Evolutionary conservation across 1,140 invertebrate genomes (phyloP).

Genomic region (Leptopilina clavipes): DNA sequence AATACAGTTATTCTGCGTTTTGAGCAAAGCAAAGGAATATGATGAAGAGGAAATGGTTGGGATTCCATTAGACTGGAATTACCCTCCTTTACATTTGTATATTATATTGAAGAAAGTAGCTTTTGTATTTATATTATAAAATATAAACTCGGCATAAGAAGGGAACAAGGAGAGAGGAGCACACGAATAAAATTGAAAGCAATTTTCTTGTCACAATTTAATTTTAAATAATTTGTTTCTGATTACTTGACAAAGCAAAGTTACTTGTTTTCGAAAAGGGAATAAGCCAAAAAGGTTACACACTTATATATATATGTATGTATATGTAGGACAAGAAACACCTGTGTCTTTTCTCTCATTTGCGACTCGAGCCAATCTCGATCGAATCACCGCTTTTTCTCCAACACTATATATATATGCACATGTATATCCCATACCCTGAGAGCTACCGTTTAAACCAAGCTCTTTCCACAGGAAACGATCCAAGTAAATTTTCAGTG

Average conservation of each 20-base stretch:
- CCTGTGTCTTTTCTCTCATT: conserved; percentile 51
- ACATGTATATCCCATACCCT: conserved; percentile 40
- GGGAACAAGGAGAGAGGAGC: neutral
- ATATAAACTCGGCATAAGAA: neutral
- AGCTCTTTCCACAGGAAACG: conserved; percentile 49
- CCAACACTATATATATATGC: neutral
- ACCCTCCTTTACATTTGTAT: neutral
- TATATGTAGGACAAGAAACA: conserved; percentile 36
- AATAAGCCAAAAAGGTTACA: neutral
- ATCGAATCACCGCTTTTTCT: conserved; percentile 42
- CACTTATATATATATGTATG: neutral
- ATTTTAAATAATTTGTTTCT: conserved; percentile 9
- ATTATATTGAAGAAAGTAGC: conserved; percentile 30
- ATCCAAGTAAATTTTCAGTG: conserved; percentile 52
- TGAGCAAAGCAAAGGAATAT: neutral
- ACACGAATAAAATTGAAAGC: conserved; percentile 6
- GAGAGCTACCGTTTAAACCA: conserved; percentile 24
- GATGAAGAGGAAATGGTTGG: neutral
- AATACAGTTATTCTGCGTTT: neutral
- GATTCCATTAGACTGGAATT: neutral
- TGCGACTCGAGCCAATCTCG: conserved; percentile 49
- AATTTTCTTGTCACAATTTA: neutral
- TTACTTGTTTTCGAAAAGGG: conserved; percentile 11
- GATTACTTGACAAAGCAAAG: neutral
- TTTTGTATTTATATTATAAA: conserved; percentile 10